Base-by-base conservation (phyloP, 2,113 vertebrate genomes). In the Otocyon megalotis region DNA sequence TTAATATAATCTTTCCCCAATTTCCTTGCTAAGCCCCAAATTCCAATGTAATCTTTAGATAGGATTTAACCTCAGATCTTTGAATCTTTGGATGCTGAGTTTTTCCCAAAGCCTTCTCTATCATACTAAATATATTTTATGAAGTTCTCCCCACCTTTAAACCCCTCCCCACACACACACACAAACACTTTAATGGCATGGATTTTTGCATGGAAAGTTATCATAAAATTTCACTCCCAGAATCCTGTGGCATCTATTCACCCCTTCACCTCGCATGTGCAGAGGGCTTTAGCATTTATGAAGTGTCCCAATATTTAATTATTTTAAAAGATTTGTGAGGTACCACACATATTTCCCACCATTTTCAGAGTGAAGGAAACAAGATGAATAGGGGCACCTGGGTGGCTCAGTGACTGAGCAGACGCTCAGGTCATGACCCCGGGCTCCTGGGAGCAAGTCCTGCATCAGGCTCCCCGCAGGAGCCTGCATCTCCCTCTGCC, bases 281-380 rank as follows among this genome's bases (percentile, higher is more conserved):
- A 82, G 35, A 85, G 16, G 26, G 4, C n/a, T 76, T 94, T 79
- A 62, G 3, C 37, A 62, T 83, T 82, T 90, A 58, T 58, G 62
- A 81, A 65, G 17, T 4, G 26, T 9, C 32, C 92, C 11, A 35
- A 43, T 74, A 43, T 32, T 83, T 80, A 80, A 50, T 69, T 67
- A 81, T 67, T 77, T 71, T 43, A 28, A 79, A 65, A 60, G 8
- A 56, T 85, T 71, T 37, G 2, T 67, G 35, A 80, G 16, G 4
- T 72, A 53, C 2, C 30, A 58, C 32, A 90, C 24, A 58, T 84
- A 3, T 58, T 50, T 93, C 81, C 37, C 14, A 56, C 1, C 37
- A 86, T 74, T 63, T 96, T 88, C 67, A 85, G n/a, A 74, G 30
- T 83, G 30, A 76, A 22, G 43, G 53, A 91, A 94, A 48, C 56